Evolutionary conservation across 2,797 vertebrate genomes (phyloP).

Genomic region (Coregonus ussuriensis): DNA sequence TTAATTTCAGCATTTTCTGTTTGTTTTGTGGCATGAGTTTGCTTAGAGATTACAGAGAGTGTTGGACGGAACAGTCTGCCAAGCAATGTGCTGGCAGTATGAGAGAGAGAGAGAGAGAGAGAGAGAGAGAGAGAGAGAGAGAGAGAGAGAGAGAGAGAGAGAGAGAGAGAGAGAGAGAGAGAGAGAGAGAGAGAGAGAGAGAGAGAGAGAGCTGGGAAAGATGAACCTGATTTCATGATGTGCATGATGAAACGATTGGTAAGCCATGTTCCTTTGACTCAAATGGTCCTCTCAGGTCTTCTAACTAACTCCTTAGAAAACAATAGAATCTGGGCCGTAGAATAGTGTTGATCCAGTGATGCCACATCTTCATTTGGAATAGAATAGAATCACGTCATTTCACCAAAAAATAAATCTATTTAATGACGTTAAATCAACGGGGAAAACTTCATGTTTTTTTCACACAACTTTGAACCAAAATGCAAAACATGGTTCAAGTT

Average conservation of each 20-base stretch:
- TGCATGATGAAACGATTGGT: slow-evolving; percentile 14
- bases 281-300: neutral
- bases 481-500: too few relatives aligned
- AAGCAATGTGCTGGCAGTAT: neutral
- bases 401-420: too few relatives aligned
- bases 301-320: neutral
- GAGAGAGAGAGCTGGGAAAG: neutral
- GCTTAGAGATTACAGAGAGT: neutral
- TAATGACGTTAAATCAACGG: too few relatives aligned
- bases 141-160: neutral
- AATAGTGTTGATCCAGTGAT: neutral
- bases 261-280: slow-evolving; percentile 8
- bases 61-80: neutral
- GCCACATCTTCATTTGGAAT: neutral
- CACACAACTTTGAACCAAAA: too few relatives aligned
- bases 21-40: neutral
- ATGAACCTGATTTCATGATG: neutral
- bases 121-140: neutral
- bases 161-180: neutral
- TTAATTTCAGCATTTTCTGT: neutral
- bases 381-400: too few relatives aligned
- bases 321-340: neutral
- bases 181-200: neutral
- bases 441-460: too few relatives aligned
- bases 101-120: neutral